phyloP scores from a whole-genome alignment of 2,113 vertebrate species.

The Amia ocellicauda region DNA sequence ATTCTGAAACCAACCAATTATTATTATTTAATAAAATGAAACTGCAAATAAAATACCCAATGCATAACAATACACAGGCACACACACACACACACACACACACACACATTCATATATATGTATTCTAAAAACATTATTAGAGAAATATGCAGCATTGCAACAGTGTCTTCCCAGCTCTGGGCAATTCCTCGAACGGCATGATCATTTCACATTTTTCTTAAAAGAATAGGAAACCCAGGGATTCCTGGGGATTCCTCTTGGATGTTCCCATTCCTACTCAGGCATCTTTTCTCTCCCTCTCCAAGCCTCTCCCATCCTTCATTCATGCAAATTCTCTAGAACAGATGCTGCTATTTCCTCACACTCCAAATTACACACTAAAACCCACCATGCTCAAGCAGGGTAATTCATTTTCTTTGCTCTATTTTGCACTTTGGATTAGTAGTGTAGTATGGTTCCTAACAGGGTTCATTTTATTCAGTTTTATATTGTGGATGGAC shows the following conservation, averaged over 20 bases:
- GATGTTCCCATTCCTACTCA: conserved; percentile 1
- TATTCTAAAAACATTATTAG: background rate
- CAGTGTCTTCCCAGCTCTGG: background rate
- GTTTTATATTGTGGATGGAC: background rate
- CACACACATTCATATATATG: conserved; percentile 19
- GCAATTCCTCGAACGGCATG: background rate
- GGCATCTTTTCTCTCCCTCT: background rate
- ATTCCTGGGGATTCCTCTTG: conserved; percentile 30
- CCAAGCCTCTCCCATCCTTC: conserved; percentile 17
- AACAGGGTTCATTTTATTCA: background rate
- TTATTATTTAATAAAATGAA: too few species aligned
- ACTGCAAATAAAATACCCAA: too few species aligned
- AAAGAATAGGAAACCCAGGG: conserved; percentile 19
- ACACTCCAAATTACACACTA: conserved; percentile 35
- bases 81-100: conserved; percentile 19
- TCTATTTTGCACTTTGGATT: conserved; percentile 1
- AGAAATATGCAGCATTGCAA: background rate
- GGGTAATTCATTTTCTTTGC: conserved; percentile 20
- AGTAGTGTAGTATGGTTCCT: background rate
- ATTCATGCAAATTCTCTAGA: conserved; percentile 31
- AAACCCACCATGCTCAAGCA: conserved; percentile 17
- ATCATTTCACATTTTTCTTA: background rate
- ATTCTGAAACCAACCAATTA: too few species aligned
- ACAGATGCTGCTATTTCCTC: conserved; percentile 48
- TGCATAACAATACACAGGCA: conserved; percentile 15